Base-by-base conservation (phyloP, 2,888 invertebrate species). In the Cerceris rybyensis region DNA sequence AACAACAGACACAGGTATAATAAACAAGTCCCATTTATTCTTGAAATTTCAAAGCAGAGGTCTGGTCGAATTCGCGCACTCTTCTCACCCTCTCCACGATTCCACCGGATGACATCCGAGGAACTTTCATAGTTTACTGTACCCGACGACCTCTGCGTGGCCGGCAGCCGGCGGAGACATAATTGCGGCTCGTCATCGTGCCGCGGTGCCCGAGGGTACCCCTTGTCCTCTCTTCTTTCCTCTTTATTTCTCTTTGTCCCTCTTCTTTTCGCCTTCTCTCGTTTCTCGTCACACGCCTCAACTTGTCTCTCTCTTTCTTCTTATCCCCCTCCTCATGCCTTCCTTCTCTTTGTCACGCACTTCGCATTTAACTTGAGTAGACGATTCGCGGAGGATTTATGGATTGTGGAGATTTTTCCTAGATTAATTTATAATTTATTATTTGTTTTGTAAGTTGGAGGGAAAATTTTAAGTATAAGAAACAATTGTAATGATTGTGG, bases 141-240 rank as follows among this genome's bases (percentile, higher is more conserved):
- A 89, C 88, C 75, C 79, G 89, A 85, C 88, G 90, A 89, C 89
- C 90, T 88, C 87, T 87, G 83, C 85, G 84, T 84, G 88, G 87
- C 86, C 86, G 84, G 84, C 87, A 86, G 81, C 85, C 87, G 81
- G 85, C 83, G 87, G 90, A 89, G 90, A 90, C 90, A 89, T 91
- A 91, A 91, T 91, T 91, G 90, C 87, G 84, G 88, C 88, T 88
- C 86, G 88, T 90, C 91, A 91, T 91, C 90, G 87, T 84, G 86
- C 84, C 83, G 85, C 84, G 70, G 85, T 74, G 85, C 86, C 88
- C 73, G 79, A 75, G 83, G 87, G 81, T 78, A 79, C 75, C 83
- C 78, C 64, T 57, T 70, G 66, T 76, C 74, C 60, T 70, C 68
- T 42, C 60, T 17, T n/a, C 61, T 41, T 42, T 42, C n/a, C 17